Evolutionary conservation across 2,113 vertebrate species (phyloP).

Genomic region (Lamprotornis superbus): DNA sequence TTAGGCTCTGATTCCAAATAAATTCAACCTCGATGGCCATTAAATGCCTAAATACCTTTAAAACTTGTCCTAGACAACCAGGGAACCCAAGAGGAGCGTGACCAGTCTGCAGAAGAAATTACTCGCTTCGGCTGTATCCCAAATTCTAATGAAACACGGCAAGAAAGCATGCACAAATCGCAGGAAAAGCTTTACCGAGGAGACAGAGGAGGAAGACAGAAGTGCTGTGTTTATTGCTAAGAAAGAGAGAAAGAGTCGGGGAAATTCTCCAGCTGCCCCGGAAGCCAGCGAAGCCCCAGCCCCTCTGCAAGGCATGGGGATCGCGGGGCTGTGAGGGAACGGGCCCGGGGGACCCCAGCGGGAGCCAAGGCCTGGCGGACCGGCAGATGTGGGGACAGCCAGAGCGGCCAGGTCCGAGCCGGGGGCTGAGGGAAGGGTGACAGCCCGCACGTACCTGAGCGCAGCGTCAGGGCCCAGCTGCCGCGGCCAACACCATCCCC

Average conservation of each 20-base stretch:
- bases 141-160: rapidly evolving
- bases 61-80: not conserved
- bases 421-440: too few relatives aligned
- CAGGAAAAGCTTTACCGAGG: not conserved
- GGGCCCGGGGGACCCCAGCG: too few relatives aligned
- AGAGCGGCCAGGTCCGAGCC: not conserved
- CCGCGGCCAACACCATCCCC: slow-evolving; percentile 32
- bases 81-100: not conserved
- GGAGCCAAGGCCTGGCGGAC: not conserved
- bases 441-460: not conserved
- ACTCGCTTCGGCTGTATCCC: not conserved
- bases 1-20: not conserved
- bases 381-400: not conserved
- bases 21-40: not conserved
- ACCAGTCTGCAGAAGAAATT: rapidly evolving
- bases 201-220: not conserved
- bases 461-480: slow-evolving; percentile 1
- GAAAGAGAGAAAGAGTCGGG: not conserved
- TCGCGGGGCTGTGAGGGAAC: rapidly evolving
- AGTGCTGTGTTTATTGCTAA: rapidly evolving
- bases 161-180: not conserved
- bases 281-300: not conserved
- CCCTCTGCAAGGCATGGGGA: not conserved
- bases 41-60: not conserved
- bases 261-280: not conserved